These are phyloP conservation scores for Scaeva pyrastri DNA, from an alignment of 2,888 invertebrate genomes.

Conservation along the genomic window DNA sequence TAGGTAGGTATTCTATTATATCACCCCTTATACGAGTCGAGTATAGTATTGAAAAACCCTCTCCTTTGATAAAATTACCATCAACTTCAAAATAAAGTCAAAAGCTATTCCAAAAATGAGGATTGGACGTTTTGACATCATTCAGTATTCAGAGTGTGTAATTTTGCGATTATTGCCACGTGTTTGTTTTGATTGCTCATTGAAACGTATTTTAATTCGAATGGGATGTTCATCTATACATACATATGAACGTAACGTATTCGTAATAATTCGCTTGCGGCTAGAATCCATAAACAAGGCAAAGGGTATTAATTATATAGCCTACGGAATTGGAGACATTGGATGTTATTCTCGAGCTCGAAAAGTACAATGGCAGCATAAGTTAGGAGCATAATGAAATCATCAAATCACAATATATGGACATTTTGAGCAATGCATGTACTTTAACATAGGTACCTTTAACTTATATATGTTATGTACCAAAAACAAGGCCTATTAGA, in stretches of 20 bases:
- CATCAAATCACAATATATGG: no score
- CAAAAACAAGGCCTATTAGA: no score
- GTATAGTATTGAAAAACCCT: no score
- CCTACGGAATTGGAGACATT: slow-evolving; percentile 18
- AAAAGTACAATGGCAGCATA: no score
- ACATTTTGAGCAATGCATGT: no score
- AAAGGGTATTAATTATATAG: slow-evolving; percentile 46
- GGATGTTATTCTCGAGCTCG: background rate
- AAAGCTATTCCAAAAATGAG: slow-evolving; percentile 28
- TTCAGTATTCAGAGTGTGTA: slow-evolving; percentile 48
- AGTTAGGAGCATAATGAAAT: background rate
- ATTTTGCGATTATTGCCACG: slow-evolving; percentile 70
- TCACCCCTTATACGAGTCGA: no score
- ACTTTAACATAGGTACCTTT: no score
- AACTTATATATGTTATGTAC: no score
- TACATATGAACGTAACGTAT: no score
- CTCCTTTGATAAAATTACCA: no score
- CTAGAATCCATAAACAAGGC: slow-evolving; percentile 19
- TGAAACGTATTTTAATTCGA: slow-evolving; percentile 39
- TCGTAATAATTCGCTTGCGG: slow-evolving; percentile 64
- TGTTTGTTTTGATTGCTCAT: slow-evolving; percentile 57
- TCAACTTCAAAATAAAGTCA: slow-evolving; percentile 45
- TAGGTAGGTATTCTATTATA: no score
- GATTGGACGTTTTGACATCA: slow-evolving; percentile 22
- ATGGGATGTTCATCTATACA: slow-evolving; percentile 45